Base-by-base conservation (phyloP, 2,888 invertebrate genomes). In the Synanthedon myopaeformis region DNA sequence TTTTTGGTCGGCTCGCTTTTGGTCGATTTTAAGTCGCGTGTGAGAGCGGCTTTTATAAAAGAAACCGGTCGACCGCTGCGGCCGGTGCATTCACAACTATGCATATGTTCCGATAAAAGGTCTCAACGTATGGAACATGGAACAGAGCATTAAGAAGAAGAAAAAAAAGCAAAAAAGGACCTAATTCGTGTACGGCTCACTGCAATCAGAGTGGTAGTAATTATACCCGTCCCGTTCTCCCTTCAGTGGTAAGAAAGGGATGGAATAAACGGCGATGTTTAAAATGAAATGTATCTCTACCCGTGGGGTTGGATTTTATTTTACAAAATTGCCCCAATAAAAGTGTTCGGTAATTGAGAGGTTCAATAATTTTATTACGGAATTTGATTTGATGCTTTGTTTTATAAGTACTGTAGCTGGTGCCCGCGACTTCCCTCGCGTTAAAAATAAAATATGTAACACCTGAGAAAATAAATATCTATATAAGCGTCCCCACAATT, bases 181-280 rank as follows among this genome's bases (percentile, higher is more conserved):
- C 82, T 86, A 84, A 85, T 84, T 85, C 85, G 76, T 82, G 79
- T 82, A 79, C 78, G 79, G 81, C 80, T 83, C 79, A 77, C 78
- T 81, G 82, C 82, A 82, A 85, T 85, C 84, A 82, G 35, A 10
- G 76, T 78, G 79, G 79, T 75, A 76, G 82, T 79, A 76, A 83
- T 83, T 84, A 82, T 68, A 66, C 64, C 69, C 63, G 57, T 76
- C 76, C 69, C 73, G 35, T 66, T 75, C 71, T 66, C 55, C 41
- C 41, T 41, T 54, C 54, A 53, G 61, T 55, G 54, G 54, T 69
- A 58, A 55, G 65, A 74, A 60, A 52, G 69, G 64, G 76, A 79
- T 17, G 58, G 61, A 42, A 57, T 60, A 72, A 66, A 78, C 72
- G 73, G 79, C 76, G 75, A 77, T 71, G 71, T 77, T 77, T 80